phyloP scores from a whole-genome alignment of 2,113 vertebrate genomes.

The Falco punctatus region DNA sequence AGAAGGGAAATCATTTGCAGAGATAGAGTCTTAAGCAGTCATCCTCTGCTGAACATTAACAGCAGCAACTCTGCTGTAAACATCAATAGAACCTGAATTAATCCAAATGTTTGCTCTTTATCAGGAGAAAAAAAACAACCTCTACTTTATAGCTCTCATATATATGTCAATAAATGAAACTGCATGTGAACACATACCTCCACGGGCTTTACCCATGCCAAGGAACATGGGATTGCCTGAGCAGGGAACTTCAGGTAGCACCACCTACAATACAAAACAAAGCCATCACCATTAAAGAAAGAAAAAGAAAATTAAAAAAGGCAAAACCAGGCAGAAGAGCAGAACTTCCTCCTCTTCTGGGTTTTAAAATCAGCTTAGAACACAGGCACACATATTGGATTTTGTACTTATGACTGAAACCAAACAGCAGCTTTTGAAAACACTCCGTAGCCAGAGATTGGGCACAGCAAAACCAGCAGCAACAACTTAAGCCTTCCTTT shows the following conservation, averaged over 20 bases:
- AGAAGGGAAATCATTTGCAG: background rate
- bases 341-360: background rate
- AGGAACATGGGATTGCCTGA: slow-evolving; percentile 88
- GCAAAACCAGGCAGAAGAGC: background rate
- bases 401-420: background rate
- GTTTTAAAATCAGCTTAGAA: background rate
- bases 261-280: slow-evolving; percentile 73
- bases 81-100: background rate
- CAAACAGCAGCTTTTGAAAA: background rate
- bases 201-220: slow-evolving; percentile 84
- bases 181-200: slow-evolving; percentile 58
- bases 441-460: background rate
- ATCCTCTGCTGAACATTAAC: background rate
- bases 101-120: background rate
- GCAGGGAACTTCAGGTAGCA: slow-evolving; percentile 88
- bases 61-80: background rate
- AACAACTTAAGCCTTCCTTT: background rate
- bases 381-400: background rate
- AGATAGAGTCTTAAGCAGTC: background rate
- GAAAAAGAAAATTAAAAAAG: background rate
- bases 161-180: background rate
- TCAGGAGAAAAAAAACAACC: background rate
- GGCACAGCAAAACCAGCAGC: background rate
- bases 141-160: background rate
- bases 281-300: background rate